These are phyloP conservation scores for Aporophyla nigra DNA, from an alignment of 2,888 invertebrate genomes.

Conservation along the genomic window DNA sequence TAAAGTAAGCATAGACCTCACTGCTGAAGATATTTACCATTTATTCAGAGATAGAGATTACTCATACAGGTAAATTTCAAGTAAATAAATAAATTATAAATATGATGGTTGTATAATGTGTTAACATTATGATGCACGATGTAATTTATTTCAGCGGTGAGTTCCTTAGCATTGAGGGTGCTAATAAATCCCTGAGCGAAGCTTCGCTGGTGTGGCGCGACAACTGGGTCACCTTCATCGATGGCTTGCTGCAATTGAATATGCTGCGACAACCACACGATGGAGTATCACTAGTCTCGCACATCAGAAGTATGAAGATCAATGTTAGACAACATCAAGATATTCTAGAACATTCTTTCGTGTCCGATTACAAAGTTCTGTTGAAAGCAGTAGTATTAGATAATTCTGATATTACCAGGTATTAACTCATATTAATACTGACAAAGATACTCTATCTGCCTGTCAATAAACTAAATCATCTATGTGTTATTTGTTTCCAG, in stretches of 20 bases:
- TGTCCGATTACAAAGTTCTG: conserved; percentile 28
- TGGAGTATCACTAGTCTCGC: conserved; percentile 92
- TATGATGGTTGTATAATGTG: not conserved
- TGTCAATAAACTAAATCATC: not conserved
- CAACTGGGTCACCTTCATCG: conserved; percentile 95
- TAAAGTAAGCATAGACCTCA: conserved; percentile 34
- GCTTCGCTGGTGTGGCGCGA: conserved; percentile 91
- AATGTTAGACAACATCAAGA: conserved; percentile 61
- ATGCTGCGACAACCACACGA: conserved; percentile 91
- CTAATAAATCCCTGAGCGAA: conserved; percentile 66
- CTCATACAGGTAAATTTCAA: conserved; percentile 42
- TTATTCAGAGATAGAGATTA: conserved; percentile 52
- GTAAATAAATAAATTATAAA: not conserved
- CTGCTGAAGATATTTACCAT: conserved; percentile 44
- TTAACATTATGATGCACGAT: not conserved
- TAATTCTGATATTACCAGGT: conserved; percentile 63
- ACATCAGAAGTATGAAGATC: conserved; percentile 66
- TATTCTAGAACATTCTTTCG: not conserved
- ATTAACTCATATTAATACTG: not conserved
- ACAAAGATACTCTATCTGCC: not conserved
- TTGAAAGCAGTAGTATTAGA: conserved; percentile 57
- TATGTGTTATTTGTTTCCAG: conserved; percentile 55
- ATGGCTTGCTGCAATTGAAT: conserved; percentile 94
- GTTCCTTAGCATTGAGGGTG: conserved; percentile 70
- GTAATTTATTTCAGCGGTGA: conserved; percentile 65